Evolutionary conservation across 2,797 vertebrate genomes (phyloP), one percentile per base, ranked within the genome.

Genomic region (Podargus strigoides): DNA sequence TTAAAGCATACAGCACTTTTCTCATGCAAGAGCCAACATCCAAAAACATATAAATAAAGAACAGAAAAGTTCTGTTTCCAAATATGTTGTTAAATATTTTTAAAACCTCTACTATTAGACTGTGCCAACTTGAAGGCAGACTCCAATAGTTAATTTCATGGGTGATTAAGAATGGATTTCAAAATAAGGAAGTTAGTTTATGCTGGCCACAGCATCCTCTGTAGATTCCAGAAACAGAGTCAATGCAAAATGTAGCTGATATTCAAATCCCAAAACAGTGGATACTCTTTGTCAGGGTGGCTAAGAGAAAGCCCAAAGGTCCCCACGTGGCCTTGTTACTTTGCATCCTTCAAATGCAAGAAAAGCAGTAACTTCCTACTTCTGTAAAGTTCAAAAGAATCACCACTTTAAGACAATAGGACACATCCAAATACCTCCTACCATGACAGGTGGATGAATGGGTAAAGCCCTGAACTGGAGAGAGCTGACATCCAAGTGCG

Each of bases 81-180:
- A 94, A 94, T 47, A 69, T 47, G 88, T 56, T 94, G 86, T 27
- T 62, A 49, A 89, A 93, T 89, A 79, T 85, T 95, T 93, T 73
- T 52, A 37, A 90, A 93, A 19, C 39, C 92, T n/a, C 47, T 55
- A 32, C 56, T 39, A 12, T 4, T 59, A 84, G 69, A 72, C 69
- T 39, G 77, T 79, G 94, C 89, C 92, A 96, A 73, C 84, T 87
- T 46, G 10, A 69, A 87, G 89, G 96, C 62, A 73, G 55, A 24
- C 36, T 92, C 63, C 94, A 83, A 77, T 27, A 63, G 74, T 77
- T 93, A 93, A 94, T 91, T 92, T 95, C 82, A 94, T 32, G 95
- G 93, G 26, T 90, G 93, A 95, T 95, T 96, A 94, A 87, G 68
- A 83, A 52, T 37, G 92, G 82, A 77, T 92, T 96, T 85, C 19